Conservation (phyloP, 2,797 vertebrate genomes). For the Phrynocephalus vlangalii region DNA sequence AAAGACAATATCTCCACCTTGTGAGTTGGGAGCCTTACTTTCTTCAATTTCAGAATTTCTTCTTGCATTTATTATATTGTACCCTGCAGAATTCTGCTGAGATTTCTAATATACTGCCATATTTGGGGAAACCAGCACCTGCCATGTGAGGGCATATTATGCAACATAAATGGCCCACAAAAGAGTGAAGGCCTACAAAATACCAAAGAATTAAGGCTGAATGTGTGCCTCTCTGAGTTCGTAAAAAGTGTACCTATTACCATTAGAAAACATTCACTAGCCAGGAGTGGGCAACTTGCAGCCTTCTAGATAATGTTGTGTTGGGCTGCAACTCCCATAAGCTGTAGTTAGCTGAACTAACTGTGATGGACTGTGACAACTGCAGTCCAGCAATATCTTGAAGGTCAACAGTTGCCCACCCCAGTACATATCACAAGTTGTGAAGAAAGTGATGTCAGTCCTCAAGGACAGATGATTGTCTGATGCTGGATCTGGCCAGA, state of each 20-base stretch:
- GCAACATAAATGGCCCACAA: not conserved
- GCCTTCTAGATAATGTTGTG: not conserved
- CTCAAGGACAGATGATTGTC: no score
- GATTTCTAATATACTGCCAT: constrained; percentile 55
- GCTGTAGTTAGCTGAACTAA: not conserved
- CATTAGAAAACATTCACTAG: constrained; percentile 40
- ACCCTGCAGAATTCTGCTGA: constrained; percentile 55
- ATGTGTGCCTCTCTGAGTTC: not conserved
- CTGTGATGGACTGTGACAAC: not conserved
- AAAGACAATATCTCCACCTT: constrained; percentile 32
- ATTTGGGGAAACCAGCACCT: constrained; percentile 62
- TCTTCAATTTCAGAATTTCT: constrained; percentile 54
- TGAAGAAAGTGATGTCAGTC: not conserved
- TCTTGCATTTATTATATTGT: constrained; percentile 39
- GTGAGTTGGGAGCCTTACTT: constrained; percentile 25
- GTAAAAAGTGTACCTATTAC: constrained; percentile 15
- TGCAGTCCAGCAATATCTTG: not conserved
- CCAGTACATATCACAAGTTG: no score
- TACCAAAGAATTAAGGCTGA: not conserved
- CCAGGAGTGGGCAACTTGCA: not conserved
- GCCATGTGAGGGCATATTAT: constrained; percentile 54
- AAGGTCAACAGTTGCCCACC: not conserved
- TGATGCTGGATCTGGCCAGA: not conserved
- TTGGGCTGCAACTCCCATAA: not conserved
- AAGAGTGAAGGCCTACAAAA: not conserved